Base-by-base conservation (phyloP, 2,888 invertebrate genomes). In the Brachyptera putata region DNA sequence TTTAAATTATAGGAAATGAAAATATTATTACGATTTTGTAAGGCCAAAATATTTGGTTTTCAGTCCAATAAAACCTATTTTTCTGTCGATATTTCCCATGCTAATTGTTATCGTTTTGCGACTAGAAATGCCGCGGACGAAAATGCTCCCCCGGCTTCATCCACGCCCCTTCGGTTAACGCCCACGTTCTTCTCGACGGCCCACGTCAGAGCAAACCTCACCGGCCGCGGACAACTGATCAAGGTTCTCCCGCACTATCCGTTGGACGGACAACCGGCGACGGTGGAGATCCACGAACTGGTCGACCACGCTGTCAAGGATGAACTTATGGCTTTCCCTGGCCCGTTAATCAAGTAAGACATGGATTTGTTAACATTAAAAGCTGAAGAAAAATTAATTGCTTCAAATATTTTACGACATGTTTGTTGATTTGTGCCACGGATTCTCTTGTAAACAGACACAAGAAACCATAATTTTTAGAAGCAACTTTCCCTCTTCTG, bases 131-230 rank as follows among this genome's bases (percentile, higher is more conserved):
- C n/a, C n/a, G 49, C 5, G 30, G 11, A 30, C 30, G 30, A 30
- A 43, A 43, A 26, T 34, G 14, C 3, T 21, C 43, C 18, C 9
- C 43, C 14, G 4, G 30, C 30, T 11, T 78, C 80, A n/a, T 25
- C 60, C 2, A 60, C 63, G 68, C 83, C 84, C 13, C 86, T 86
- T 69, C 80, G 92, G 60, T 79, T 89, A 75, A 94, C 93, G 3
- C 94, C 94, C 18, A 85, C 84, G 64, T 90, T 91, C 73, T 93
- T 86, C 77, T 80, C 86, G 53, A 87, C 86, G 30, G 87, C 92
- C n/a, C 94, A 95, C 71, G 77, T 86, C 58, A 62, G 61, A 60
- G 64, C 63, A 56, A 63, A 66, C 5, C 66, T 71, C 49, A 69
- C 70, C 16, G 53, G 64, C 18, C 64, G 66, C 43, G 89, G 89